Evolutionary conservation across 2,113 vertebrate species (phyloP), one percentile per base, ranked within the genome.

Genomic region (Gavialis gangeticus): DNA sequence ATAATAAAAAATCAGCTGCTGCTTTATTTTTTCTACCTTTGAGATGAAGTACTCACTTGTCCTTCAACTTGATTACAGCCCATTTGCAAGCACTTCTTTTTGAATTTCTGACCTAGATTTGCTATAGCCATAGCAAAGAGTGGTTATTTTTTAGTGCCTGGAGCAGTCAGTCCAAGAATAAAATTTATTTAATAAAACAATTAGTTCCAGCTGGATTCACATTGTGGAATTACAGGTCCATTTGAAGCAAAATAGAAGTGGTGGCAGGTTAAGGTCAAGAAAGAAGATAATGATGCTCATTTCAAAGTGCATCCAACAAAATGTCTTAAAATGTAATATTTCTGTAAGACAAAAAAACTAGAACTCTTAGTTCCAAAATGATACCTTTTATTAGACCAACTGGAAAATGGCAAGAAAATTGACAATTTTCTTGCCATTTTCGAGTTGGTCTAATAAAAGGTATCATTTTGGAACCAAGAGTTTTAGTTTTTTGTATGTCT

Each of bases 161-260:
- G 55, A 93, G 91, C 90, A 91, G 73, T 84, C 59, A 93, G 82
- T 21, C 17, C 64, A 84, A 87, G 87, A 94, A 81, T 95, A 91
- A 97, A 97, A 91, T 96, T 98, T 97, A 96, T 97, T 98, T 98
- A 94, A 97, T 91, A 96, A 96, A 95, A 95, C 91, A 59, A 96
- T 90, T 93, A 88, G 71, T 97, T 98, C 92, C 67, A 93, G 82
- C 57, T 96, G 91, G 96, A 91, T 97, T 97, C 89, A 89, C 57
- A 22, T 75, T 81, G 87, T 97, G 93, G 91, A 96, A 97, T 96
- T 94, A 92, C 64, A 85, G 86, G 80, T 88, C 95, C 75, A 84
- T 96, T 95, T 97, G 87, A 93, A 94, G 90, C 79, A 84, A 95
- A 96, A 62, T 63, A 84, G 80, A 94, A 96, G 80, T 59, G 28